A percentile compares a stretch with the other conserved stretches of the same genome.
Evolutionary conservation across 2,113 vertebrate species (phyloP).

Genomic region (Sinosuthora webbiana): DNA sequence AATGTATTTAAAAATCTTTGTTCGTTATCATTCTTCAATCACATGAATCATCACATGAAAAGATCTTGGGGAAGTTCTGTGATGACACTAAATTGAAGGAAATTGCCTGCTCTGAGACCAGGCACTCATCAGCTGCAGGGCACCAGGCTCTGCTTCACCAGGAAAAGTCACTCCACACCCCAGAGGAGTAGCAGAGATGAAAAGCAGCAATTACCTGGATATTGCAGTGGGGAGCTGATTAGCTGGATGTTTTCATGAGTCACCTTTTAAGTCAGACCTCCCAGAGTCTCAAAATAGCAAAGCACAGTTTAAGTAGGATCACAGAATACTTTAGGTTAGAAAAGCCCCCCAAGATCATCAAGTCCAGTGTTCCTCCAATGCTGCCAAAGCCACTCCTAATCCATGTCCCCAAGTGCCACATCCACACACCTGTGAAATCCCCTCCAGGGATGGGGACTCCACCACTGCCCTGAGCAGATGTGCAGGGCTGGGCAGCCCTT

Average conservation of each 20-base stretch:
- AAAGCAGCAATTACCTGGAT: background rate
- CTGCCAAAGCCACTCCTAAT: background rate
- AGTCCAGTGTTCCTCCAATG: accelerated
- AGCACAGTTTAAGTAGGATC: background rate
- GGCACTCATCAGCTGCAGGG: background rate
- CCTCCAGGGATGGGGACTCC: background rate
- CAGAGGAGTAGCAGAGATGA: background rate
- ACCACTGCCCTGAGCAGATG: background rate
- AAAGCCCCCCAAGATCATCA: background rate
- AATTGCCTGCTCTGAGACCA: background rate
- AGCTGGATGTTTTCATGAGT: background rate
- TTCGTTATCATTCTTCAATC: background rate
- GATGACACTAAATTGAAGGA: background rate
- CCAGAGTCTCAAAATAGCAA: background rate
- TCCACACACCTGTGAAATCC: accelerated
- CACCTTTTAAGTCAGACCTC: background rate
- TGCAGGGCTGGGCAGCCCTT: background rate
- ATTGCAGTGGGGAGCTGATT: background rate
- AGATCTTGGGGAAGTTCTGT: background rate
- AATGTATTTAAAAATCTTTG: background rate
- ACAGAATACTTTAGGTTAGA: background rate
- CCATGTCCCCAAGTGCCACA: background rate
- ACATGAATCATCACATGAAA: background rate
- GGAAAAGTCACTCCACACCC: background rate
- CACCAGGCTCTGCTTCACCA: background rate